Evolutionary conservation across 1,140 invertebrate genomes (phyloP).

Genomic region (Penaeus japonicus): DNA sequence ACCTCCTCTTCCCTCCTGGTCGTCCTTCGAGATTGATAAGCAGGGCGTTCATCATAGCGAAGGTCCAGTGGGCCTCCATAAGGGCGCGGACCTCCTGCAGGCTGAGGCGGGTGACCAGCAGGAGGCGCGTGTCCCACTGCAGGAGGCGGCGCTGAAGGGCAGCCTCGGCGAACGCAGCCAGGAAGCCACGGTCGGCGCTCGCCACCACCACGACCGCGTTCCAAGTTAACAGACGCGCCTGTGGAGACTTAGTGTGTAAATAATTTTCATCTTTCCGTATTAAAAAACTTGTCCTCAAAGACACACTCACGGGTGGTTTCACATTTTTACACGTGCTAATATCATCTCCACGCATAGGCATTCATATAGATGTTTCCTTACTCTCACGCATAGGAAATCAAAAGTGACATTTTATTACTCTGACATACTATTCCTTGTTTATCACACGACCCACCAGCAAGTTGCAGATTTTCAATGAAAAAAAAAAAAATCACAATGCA

Average conservation of each 20-base stretch:
- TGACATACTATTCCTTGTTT: no score
- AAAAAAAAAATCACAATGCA: no score
- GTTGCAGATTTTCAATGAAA: no score
- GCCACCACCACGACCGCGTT: not conserved
- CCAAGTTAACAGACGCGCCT: not conserved
- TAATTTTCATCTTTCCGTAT: no score
- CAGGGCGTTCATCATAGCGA: not conserved
- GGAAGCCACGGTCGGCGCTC: conserved; percentile 14
- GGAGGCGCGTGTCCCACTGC: conserved; percentile 11
- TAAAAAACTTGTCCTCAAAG: no score
- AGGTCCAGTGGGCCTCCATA: not conserved
- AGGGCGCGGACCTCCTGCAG: not conserved
- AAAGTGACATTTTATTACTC: no score
- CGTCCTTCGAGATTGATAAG: not conserved
- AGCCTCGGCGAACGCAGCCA: conserved; percentile 2
- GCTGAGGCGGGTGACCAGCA: not conserved
- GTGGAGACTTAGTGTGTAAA: not conserved
- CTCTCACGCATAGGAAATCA: no score
- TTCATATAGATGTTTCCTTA: no score
- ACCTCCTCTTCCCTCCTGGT: not conserved
- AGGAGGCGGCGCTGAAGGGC: not conserved
- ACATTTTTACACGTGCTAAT: no score
- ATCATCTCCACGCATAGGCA: no score
- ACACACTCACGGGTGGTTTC: no score
- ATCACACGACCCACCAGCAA: no score